phyloP scores from a whole-genome alignment of 2,888 invertebrate species.

The Lucinisca nassula region DNA sequence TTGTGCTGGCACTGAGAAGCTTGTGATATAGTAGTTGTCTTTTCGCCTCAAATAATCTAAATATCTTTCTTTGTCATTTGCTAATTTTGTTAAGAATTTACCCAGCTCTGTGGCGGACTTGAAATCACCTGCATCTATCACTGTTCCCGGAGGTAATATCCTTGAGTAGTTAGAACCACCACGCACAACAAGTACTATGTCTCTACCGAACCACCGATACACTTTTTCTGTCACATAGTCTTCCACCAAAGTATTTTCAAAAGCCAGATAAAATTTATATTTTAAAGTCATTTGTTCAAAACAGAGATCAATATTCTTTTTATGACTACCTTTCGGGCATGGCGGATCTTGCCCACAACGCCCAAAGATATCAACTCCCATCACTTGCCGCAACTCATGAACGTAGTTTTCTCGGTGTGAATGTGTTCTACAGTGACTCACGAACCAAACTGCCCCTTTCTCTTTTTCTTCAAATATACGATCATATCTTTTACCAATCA shows the following conservation, averaged over 20 bases:
- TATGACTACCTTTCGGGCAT: background rate
- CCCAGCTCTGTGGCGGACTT: constrained; percentile 40
- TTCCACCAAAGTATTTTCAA: background rate
- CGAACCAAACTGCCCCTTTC: constrained; percentile 40
- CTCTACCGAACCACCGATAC: background rate
- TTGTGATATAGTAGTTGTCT: constrained; percentile 13
- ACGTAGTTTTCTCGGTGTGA: constrained; percentile 51
- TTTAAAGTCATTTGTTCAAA: no score
- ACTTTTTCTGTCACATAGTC: constrained; percentile 22
- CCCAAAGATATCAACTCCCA: constrained; percentile 54
- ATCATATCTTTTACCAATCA: background rate
- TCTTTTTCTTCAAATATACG: background rate
- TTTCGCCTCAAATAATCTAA: constrained; percentile 47
- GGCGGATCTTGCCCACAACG: constrained; percentile 11
- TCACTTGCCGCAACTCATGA: constrained; percentile 24
- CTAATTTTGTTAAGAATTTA: constrained; percentile 29
- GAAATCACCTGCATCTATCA: constrained; percentile 50
- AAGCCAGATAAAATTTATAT: constrained; percentile 52
- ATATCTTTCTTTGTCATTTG: constrained; percentile 49
- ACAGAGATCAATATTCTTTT: no score
- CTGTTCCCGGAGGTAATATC: constrained; percentile 15
- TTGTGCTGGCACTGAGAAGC: background rate
- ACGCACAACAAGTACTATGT: constrained; percentile 48
- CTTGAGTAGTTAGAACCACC: constrained; percentile 25
- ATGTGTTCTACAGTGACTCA: constrained; percentile 54